Evolutionary conservation across 2,113 vertebrate genomes (phyloP).

Genomic region (Nycticebus coucang): DNA sequence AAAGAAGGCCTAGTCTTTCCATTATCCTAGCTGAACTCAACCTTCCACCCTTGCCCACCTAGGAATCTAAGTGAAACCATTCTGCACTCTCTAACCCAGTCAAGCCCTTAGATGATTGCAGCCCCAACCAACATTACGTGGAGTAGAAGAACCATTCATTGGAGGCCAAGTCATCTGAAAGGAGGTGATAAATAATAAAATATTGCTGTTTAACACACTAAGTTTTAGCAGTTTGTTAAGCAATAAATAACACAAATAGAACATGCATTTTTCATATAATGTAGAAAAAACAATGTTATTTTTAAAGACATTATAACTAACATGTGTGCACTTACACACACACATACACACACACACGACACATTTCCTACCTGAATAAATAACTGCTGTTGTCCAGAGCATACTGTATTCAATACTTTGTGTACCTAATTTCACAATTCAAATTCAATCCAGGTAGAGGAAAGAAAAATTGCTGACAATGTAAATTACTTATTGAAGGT

Average conservation of each 20-base stretch:
- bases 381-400: background rate
- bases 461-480: conserved; percentile 32
- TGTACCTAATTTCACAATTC: conserved; percentile 18
- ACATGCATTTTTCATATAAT: background rate
- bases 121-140: background rate
- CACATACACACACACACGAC: background rate
- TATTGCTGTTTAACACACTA: background rate
- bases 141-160: background rate
- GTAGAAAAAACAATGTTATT: background rate
- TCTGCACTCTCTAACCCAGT: background rate
- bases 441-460: background rate
- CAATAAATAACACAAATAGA: conserved; percentile 19
- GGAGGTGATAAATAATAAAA: conserved; percentile 27
- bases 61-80: background rate
- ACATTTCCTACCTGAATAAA: conserved; percentile 29
- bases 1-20: background rate
- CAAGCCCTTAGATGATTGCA: background rate
- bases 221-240: background rate
- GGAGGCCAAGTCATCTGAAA: background rate
- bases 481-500: conserved; percentile 10
- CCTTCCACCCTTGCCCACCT: background rate
- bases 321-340: background rate
- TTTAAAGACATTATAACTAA: background rate
- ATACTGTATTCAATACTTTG: background rate
- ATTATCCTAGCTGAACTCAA: background rate